Evolutionary conservation across 2,797 vertebrate species (phyloP).

Genomic region (Ataeniobius toweri): DNA sequence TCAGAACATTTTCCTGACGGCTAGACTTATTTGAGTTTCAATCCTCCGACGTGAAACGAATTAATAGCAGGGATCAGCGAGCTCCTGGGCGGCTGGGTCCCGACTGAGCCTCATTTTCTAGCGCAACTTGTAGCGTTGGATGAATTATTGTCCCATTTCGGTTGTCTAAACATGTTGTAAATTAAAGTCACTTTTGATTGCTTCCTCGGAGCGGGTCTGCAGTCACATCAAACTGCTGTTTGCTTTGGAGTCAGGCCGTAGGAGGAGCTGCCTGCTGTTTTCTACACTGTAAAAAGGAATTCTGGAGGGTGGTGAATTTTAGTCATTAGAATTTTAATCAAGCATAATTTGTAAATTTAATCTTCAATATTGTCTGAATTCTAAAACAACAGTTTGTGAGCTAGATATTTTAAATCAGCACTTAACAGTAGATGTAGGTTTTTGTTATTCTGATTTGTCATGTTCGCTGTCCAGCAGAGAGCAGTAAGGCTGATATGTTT

Average conservation of each 20-base stretch:
- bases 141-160: conserved; percentile 33
- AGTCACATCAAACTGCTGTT: conserved; percentile 50
- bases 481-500: neutral
- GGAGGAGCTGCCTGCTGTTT: conserved; percentile 86
- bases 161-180: conserved; percentile 56
- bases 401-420: neutral
- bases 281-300: conserved; percentile 50
- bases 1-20: neutral
- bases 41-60: neutral
- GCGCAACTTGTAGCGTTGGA: conserved; percentile 15
- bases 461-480: neutral
- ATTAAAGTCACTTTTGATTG: conserved; percentile 62
- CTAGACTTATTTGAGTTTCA: neutral
- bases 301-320: neutral
- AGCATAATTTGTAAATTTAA: neutral
- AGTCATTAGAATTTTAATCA: neutral
- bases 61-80: conserved; percentile 1
- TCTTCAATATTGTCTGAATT: neutral
- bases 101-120: conserved; percentile 14
- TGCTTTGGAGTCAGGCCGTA: conserved; percentile 65
- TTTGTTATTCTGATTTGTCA: neutral
- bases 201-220: conserved; percentile 45
- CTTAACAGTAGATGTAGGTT: neutral
- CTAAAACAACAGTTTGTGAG: neutral
- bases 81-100: neutral